These are phyloP conservation scores for Rhineura floridana DNA, from an alignment of 2,113 vertebrate species.

Conservation along the genomic window DNA sequence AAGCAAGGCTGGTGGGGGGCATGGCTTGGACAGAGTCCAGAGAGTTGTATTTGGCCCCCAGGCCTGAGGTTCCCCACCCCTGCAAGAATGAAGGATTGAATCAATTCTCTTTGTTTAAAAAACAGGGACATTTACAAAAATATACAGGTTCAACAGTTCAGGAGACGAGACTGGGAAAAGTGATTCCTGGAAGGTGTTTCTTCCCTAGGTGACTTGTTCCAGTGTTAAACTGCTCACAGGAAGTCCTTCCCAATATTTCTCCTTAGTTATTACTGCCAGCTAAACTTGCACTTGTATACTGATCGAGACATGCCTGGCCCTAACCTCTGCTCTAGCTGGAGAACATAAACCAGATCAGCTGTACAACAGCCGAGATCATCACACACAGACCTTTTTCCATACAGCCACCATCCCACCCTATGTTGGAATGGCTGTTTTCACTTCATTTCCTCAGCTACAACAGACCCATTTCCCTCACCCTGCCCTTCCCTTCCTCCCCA, in stretches of 20 bases:
- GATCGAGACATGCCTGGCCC: neutral
- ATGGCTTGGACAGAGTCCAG: too few species aligned
- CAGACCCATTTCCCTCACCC: rapidly evolving
- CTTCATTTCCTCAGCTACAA: neutral
- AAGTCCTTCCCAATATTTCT: neutral
- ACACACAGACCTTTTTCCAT: too few species aligned
- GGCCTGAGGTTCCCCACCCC: too few species aligned
- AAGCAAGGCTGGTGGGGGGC: too few species aligned
- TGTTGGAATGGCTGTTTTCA: neutral
- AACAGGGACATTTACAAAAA: neutral
- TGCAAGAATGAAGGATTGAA: neutral
- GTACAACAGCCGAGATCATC: neutral
- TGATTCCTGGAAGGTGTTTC: neutral
- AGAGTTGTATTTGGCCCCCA: too few species aligned
- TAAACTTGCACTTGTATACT: neutral
- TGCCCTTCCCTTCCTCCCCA: neutral
- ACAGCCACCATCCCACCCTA: neutral
- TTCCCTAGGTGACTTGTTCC: neutral
- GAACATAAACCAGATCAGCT: neutral
- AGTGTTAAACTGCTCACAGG: neutral
- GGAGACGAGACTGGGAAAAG: neutral
- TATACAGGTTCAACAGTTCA: neutral
- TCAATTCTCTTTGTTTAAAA: neutral
- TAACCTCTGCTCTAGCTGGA: neutral
- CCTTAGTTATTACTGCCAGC: neutral